phyloP scores from a whole-genome alignment of 2,797 vertebrate genomes.

The Corythornis leucogaster region DNA sequence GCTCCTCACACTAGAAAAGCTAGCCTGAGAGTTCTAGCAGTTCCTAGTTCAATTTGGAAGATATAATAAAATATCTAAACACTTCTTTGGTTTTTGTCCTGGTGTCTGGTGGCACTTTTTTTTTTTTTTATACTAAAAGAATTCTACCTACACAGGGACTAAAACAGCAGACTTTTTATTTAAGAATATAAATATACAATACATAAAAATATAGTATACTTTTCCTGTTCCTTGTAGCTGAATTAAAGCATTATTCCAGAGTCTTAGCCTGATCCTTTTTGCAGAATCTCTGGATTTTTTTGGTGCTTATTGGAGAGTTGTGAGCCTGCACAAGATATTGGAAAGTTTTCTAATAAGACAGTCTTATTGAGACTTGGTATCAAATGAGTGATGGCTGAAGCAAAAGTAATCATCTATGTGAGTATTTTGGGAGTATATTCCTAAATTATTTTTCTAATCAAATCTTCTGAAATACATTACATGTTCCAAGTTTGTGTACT shows the following conservation, averaged over 20 bases:
- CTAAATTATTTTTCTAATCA: not conserved
- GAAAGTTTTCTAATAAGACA: not conserved
- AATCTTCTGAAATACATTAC: not conserved
- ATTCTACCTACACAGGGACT: not conserved
- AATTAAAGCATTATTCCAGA: not conserved
- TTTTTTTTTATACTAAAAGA: not conserved
- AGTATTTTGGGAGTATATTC: conserved; percentile 1
- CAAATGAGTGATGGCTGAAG: conserved; percentile 6
- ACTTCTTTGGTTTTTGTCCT: not conserved
- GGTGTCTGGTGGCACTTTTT: not conserved
- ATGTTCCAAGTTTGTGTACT: not conserved
- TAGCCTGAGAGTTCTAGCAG: not conserved
- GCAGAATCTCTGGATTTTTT: conserved; percentile 6
- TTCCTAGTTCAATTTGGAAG: not conserved
- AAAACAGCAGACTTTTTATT: not conserved
- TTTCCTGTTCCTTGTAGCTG: not conserved
- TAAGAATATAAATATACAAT: not conserved
- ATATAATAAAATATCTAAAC: not conserved
- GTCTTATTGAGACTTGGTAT: not conserved
- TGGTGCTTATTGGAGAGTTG: conserved; percentile 44
- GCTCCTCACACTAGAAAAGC: not conserved
- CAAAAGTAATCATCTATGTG: not conserved
- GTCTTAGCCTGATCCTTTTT: not conserved
- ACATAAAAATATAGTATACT: not conserved
- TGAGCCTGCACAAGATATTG: not conserved